A percentile compares a stretch with the other conserved stretches of the same genome.
These are phyloP conservation scores for Neostethus bicornis DNA, from an alignment of 2,797 vertebrate genomes.

Conservation along the genomic window DNA sequence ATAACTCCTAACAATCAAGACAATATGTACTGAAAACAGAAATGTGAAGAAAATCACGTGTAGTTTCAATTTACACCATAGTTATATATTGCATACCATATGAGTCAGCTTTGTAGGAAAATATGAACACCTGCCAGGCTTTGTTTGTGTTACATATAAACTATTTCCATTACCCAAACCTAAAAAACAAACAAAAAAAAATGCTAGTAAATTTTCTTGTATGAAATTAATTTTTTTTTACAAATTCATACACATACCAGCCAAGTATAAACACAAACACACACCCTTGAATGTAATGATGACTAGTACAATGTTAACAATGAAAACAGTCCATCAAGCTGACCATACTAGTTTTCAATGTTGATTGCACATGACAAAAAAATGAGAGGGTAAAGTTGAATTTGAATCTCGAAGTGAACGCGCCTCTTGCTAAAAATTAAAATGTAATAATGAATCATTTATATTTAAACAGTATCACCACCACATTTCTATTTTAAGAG, in stretches of 20 bases:
- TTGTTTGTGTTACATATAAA: neutral
- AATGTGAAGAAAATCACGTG: too few species aligned
- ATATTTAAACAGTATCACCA: neutral
- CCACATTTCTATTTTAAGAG: neutral
- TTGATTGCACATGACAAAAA: neutral
- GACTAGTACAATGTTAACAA: neutral
- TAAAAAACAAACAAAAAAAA: neutral
- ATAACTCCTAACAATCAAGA: too few species aligned
- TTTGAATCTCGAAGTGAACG: neutral
- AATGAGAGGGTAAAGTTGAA: neutral
- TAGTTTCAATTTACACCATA: too few species aligned
- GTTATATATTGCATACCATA: too few species aligned
- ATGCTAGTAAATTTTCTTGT: too few species aligned
- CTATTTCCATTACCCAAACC: constrained; percentile 1
- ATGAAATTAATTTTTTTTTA: too few species aligned
- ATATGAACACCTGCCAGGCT: neutral
- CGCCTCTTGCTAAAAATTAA: neutral
- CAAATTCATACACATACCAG: too few species aligned
- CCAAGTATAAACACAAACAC: too few species aligned
- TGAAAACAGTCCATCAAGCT: too few species aligned
- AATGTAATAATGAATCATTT: neutral
- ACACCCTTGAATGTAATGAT: too few species aligned
- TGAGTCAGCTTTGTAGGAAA: neutral
- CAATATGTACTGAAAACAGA: too few species aligned
- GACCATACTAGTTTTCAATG: too few species aligned